These are phyloP conservation scores for Channa maculata DNA, from an alignment of 2,113 vertebrate species.

Conservation along the genomic window DNA sequence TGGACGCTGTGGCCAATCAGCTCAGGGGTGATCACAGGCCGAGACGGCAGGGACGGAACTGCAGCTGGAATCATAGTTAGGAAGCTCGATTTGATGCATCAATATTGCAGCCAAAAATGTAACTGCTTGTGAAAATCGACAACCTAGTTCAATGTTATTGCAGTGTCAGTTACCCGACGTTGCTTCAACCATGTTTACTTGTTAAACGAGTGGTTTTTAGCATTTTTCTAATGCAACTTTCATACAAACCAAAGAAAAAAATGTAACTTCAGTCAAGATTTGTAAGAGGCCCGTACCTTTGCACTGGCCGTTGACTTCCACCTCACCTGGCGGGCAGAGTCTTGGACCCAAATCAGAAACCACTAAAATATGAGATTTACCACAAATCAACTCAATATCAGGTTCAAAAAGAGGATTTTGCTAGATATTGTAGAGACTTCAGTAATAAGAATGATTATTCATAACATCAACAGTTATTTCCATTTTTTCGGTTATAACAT, in stretches of 20 bases:
- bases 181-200: too few relatives aligned
- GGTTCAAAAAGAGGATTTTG: background rate
- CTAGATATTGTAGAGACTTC: too few relatives aligned
- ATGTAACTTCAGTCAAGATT: background rate
- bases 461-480: too few relatives aligned
- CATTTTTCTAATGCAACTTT: too few relatives aligned
- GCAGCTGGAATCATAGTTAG: constrained; percentile 49
- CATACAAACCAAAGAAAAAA: background rate
- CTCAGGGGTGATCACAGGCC: constrained; percentile 76
- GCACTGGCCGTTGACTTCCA: constrained; percentile 75
- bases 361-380: constrained; percentile 53
- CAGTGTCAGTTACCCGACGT: too few relatives aligned
- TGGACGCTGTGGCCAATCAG: constrained; percentile 77
- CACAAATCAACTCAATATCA: background rate
- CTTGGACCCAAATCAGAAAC: constrained; percentile 70
- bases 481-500: too few relatives aligned
- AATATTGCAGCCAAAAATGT: background rate
- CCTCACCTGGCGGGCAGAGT: constrained; percentile 73
- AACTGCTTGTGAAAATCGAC: too few relatives aligned
- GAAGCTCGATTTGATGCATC: too few relatives aligned
- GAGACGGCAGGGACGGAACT: constrained; percentile 61
- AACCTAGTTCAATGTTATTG: too few relatives aligned
- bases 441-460: too few relatives aligned
- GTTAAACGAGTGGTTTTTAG: too few relatives aligned
- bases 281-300: constrained; percentile 67